phyloP scores from a whole-genome alignment of 2,113 vertebrate species.

The Dolichallabes microphthalmus region DNA sequence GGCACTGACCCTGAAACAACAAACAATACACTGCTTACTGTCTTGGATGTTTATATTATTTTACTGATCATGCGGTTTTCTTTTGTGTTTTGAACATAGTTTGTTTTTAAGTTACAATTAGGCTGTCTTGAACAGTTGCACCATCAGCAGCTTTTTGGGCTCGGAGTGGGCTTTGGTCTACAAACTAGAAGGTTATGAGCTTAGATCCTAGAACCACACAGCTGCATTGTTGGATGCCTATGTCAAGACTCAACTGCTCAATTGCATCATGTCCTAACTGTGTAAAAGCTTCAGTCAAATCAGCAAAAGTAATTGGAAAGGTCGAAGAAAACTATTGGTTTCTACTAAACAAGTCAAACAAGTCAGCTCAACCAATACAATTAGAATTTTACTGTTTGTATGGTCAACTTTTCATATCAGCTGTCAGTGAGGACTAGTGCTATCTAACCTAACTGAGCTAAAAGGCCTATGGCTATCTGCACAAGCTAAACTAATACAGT shows the following conservation, averaged over 20 bases:
- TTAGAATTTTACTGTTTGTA: not conserved
- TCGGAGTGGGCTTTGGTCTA: not conserved
- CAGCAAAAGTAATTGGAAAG: not conserved
- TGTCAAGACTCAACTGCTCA: not conserved
- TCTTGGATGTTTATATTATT: not conserved
- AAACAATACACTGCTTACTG: not conserved
- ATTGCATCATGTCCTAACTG: not conserved
- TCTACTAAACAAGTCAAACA: not conserved
- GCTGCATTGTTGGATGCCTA: not conserved
- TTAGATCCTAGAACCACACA: not conserved
- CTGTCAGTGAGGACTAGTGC: not conserved
- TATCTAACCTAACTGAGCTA: not conserved
- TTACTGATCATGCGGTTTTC: not conserved
- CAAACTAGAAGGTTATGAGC: not conserved
- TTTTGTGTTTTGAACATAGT: not conserved
- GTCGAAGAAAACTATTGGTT: not conserved
- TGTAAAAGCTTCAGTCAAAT: not conserved
- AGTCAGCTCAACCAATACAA: not conserved
- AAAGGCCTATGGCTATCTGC: not conserved
- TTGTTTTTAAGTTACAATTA: not conserved
- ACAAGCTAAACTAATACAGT: not conserved
- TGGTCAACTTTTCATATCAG: not conserved
- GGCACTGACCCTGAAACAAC: not conserved
- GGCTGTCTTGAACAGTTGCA: not conserved
- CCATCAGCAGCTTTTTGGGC: not conserved